phyloP scores from a whole-genome alignment of 2,113 vertebrate species.

The Furnarius figulus region DNA sequence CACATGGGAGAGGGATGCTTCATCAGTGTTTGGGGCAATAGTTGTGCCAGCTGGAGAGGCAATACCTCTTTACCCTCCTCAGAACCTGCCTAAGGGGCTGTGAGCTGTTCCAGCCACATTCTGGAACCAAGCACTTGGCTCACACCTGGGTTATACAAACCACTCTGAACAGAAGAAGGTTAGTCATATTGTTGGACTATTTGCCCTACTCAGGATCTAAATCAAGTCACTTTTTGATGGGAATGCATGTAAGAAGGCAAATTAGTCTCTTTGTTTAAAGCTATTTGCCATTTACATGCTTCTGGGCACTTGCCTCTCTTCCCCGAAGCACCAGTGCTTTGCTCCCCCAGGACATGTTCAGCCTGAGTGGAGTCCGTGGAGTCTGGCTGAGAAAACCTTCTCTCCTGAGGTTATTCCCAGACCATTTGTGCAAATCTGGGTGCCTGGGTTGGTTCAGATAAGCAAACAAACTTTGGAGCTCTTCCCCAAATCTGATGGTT shows the following conservation, averaged over 20 bases:
- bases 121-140: neutral
- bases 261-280: neutral
- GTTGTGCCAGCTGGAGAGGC: neutral
- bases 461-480: conserved; percentile 40
- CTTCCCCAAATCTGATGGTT: conserved; percentile 22
- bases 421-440: neutral
- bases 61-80: neutral
- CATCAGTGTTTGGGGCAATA: neutral
- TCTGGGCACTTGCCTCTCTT: neutral
- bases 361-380: neutral
- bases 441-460: conserved; percentile 14
- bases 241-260: neutral
- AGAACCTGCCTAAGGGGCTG: neutral
- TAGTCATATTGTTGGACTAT: neutral
- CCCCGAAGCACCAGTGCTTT: neutral
- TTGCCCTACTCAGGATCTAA: neutral
- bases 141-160: neutral
- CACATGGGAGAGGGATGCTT: neutral
- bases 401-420: conserved; percentile 5
- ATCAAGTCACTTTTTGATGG: neutral
- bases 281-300: neutral
- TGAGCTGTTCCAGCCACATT: neutral
- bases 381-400: neutral
- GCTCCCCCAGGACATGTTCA: neutral
- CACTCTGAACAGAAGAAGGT: neutral